Conservation (phyloP, 2,113 vertebrate species). For the Mixornis gularis region DNA sequence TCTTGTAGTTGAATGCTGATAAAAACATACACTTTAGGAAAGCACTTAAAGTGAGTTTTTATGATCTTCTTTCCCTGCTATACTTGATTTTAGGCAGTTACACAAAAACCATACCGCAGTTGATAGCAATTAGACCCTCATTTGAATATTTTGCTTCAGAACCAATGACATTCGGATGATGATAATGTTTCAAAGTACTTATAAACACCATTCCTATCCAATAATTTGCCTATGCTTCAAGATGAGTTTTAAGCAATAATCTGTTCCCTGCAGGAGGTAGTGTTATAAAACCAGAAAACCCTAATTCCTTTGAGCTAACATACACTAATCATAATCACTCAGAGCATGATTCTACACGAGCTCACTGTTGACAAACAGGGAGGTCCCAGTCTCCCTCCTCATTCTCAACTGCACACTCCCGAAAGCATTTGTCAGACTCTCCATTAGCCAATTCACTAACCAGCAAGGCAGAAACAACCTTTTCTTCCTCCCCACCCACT, state of each 20-base stretch:
- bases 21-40: background rate
- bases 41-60: background rate
- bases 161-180: background rate
- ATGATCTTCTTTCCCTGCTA: background rate
- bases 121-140: background rate
- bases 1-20: background rate
- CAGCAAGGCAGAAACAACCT: background rate
- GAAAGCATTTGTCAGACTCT: constrained; percentile 25
- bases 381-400: constrained; percentile 7
- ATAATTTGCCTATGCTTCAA: background rate
- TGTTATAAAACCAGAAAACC: background rate
- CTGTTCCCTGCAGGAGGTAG: background rate
- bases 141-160: background rate
- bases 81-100: background rate
- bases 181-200: background rate
- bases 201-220: background rate
- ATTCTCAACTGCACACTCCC: constrained; percentile 15
- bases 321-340: background rate
- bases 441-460: background rate
- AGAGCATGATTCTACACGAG: background rate
- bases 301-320: background rate
- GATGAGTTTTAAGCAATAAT: background rate
- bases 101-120: fast-evolving
- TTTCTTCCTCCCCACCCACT: background rate
- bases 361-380: constrained; percentile 45